Base-by-base conservation (phyloP, 2,113 vertebrate species). In the Passer domesticus region DNA sequence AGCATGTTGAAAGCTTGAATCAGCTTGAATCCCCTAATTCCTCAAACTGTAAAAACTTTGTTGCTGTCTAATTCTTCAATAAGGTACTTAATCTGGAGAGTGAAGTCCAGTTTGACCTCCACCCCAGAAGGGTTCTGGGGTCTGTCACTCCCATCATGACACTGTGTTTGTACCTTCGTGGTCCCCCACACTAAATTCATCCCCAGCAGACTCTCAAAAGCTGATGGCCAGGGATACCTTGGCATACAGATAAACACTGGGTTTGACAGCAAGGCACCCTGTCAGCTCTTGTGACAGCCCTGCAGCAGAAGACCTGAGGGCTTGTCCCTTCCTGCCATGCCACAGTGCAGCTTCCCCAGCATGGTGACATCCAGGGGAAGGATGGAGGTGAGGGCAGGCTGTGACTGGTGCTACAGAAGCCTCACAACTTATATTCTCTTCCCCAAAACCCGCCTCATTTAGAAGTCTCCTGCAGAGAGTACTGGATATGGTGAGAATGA, bases 121-220 rank as follows among this genome's bases (percentile, higher is more conserved):
- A 24, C 37, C 16, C 33, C 23, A 73, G 49, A 46, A 60, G 9
- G 7, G 3, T 68, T 11, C 31, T 66, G 47, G 15, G 20, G 47
- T 56, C 27, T 55, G 6, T 49, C 28, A 46, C 47, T 76, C 30
- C 41, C 31, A 13, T 60, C 55, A 17, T 44, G 44, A 39, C 21
- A 1, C 12, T 3, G 1, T 60, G 22, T 59, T 79, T 82, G 19
- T 21, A 33, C 8, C 37, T 41, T 55, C 5, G 2, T 10, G 3
- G 18, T 31, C 13, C 21, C 30, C 23, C 15, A 21, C 0, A 0
- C 30, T 50, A 24, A 66, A 53, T 35, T 49, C 3, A 25, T 53
- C 53, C 59, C 85, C 30, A 72, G 33, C 24, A 78, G 62, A 41
- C 17, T 15, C 24, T 76, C 37, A 58, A 14, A 83, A 76, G 33